These are phyloP conservation scores for Tupiocoris notatus DNA, from an alignment of 2,888 invertebrate species.

Conservation along the genomic window DNA sequence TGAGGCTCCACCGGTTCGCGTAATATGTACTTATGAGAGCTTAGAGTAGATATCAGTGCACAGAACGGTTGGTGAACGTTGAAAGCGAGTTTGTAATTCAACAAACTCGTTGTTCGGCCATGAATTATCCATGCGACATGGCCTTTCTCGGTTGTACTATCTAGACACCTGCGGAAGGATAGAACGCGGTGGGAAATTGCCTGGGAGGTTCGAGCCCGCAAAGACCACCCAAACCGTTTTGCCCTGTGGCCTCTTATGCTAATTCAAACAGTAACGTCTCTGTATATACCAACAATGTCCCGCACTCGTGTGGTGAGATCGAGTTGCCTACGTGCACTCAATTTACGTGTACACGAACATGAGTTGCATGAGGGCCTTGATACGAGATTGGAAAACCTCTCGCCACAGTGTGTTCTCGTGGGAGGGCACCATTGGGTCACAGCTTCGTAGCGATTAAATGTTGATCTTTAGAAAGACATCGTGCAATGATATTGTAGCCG, in stretches of 20 bases:
- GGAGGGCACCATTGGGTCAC: too few relatives aligned
- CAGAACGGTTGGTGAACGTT: too few relatives aligned
- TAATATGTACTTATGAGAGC: too few relatives aligned
- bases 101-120: too few relatives aligned
- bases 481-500: not conserved
- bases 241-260: constrained; percentile 20
- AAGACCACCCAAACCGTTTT: constrained; percentile 23
- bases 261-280: constrained; percentile 16
- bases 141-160: not conserved
- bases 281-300: not conserved
- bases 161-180: not conserved
- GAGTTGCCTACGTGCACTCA: not conserved
- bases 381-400: not conserved
- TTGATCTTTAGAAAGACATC: not conserved
- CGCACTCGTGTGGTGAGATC: not conserved
- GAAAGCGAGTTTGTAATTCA: too few relatives aligned
- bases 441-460: too few relatives aligned
- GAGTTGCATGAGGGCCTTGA: too few relatives aligned
- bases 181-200: not conserved
- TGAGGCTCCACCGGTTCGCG: too few relatives aligned
- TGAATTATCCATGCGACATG: constrained; percentile 2
- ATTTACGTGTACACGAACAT: not conserved
- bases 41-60: too few relatives aligned
- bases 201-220: not conserved
- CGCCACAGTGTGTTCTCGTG: too few relatives aligned